Evolutionary conservation across 2,113 vertebrate genomes (phyloP).

Genomic region (Hiodon alosoides): DNA sequence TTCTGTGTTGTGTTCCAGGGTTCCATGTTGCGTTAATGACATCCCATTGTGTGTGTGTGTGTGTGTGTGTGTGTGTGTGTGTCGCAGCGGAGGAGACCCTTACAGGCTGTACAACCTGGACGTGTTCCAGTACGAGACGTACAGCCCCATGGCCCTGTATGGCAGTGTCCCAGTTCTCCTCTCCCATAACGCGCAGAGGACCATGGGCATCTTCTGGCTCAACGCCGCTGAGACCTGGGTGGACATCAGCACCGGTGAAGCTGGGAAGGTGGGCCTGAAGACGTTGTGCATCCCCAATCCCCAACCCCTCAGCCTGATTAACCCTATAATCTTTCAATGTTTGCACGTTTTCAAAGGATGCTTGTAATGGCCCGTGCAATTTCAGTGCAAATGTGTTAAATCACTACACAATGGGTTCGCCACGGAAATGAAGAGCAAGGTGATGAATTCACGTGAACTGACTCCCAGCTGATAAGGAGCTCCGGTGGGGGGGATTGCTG

Average conservation of each 20-base stretch:
- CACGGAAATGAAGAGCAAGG: no score
- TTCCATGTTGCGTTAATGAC: background rate
- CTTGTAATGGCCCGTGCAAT: no score
- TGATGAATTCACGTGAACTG: no score
- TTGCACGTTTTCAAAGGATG: no score
- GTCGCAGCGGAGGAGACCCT: constrained; percentile 74
- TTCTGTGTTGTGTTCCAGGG: background rate
- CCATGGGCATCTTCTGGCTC: constrained; percentile 85
- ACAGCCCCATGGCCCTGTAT: constrained; percentile 86
- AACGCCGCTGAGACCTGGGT: constrained; percentile 92
- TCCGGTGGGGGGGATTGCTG: background rate
- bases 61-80: constrained; percentile 4
- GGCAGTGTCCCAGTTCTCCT: constrained; percentile 81
- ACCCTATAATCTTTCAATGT: no score
- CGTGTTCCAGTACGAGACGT: constrained; percentile 88
- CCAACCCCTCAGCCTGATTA: no score
- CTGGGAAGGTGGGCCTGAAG: constrained; percentile 62
- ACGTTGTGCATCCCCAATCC: no score
- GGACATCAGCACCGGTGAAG: constrained; percentile 81
- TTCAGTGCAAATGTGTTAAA: no score
- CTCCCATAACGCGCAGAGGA: constrained; percentile 70
- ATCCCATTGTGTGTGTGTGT: background rate
- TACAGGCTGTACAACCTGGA: constrained; percentile 89
- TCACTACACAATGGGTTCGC: no score
- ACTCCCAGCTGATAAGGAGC: background rate